phyloP scores from a whole-genome alignment of 2,113 vertebrate genomes.

The Platichthys flesus region DNA sequence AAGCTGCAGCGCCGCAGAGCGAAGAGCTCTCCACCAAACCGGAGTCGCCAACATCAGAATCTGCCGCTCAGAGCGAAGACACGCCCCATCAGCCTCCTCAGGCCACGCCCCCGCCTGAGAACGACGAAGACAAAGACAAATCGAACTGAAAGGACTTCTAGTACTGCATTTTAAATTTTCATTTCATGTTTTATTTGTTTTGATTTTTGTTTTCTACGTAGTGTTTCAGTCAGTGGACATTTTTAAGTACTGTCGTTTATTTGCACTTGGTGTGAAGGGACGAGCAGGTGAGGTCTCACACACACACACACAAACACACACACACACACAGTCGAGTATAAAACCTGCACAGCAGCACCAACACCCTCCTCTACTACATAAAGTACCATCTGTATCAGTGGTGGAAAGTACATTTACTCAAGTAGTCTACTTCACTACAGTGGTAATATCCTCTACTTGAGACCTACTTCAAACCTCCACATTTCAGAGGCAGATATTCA shows the following conservation, averaged over 20 bases:
- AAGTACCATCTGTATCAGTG: not conserved
- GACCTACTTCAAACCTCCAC: no score
- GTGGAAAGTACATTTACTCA: not conserved
- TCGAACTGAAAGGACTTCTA: conserved; percentile 69
- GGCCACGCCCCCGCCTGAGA: conserved; percentile 40
- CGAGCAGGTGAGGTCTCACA: conserved; percentile 7
- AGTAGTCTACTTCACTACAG: not conserved
- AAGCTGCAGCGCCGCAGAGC: conserved; percentile 57
- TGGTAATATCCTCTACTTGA: not conserved
- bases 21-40: conserved; percentile 59
- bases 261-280: conserved; percentile 56
- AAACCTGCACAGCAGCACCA: conserved; percentile 7
- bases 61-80: conserved; percentile 63
- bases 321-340: not conserved
- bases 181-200: conserved; percentile 39
- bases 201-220: conserved; percentile 27
- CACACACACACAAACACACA: not conserved
- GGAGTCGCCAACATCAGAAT: conserved; percentile 57
- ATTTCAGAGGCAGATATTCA: not conserved
- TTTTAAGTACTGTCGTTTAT: conserved; percentile 36
- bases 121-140: conserved; percentile 63
- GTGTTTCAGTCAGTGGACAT: conserved; percentile 31
- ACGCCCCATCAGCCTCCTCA: conserved; percentile 28
- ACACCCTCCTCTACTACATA: not conserved
- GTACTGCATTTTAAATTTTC: conserved; percentile 37